Base-by-base conservation (phyloP, 2,797 vertebrate species). In the Sternotherus odoratus region DNA sequence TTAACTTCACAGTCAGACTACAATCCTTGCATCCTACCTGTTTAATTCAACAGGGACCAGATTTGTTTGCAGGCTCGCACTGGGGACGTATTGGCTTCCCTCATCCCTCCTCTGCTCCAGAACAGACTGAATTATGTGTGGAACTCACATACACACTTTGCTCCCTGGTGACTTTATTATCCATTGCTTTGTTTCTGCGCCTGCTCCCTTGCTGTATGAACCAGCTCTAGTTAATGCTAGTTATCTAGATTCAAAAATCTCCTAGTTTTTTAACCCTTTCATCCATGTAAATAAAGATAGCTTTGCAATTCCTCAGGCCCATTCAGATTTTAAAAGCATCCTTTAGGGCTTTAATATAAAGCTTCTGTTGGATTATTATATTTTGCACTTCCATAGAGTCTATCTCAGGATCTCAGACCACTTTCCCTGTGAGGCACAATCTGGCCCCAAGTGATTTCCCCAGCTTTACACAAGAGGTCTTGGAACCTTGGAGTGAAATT, bases 381-480 rank as follows among this genome's bases (percentile, higher is more conserved):
- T 21, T 82, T 23, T 26, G 82, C 30, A 77, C 17, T 43, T 36
- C 36, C 15, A 33, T 53, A 60, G 53, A 36, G 72, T 46, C 50
- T 88, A 88, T 84, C 53, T 72, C 50, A 33, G 1, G 11, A 53
- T 12, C 11, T 79, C 0, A 0, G 28, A 53, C 24, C 5, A 79
- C 91, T 91, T 57, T 43, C 17, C 10, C 48, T 79, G 86, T 60
- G 43, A 12, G 51, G 24, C 9, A 43, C 8, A 82, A 12, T 4
- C 5, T 82, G 88, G 66, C 23, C 36, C 33, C 60, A 57, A n/a
- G 1, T 11, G 33, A 26, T 16, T 77, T 93, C 82, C 36, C 36
- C 13, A 23, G 0, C 5, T 53, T 10, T 83, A 48, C 74, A 23
- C 77, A 75, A 50, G 81, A 12, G 26, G 66, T 1, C 2, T 86